Base-by-base conservation (phyloP, 92 coral and sea anemone species). In the Porites rus region DNA sequence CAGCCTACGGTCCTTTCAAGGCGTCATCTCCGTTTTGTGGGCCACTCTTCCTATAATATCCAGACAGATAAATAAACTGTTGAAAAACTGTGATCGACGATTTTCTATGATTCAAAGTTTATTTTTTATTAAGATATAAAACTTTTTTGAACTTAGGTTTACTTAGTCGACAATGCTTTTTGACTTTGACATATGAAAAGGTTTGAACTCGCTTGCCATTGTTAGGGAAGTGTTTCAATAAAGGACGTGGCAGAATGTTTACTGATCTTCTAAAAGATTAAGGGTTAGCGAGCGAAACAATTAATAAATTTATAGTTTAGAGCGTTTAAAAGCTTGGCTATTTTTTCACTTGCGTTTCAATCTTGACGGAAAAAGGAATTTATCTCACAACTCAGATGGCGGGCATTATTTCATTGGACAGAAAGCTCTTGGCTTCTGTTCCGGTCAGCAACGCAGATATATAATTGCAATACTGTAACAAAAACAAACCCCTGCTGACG, bases 361-460 rank as follows among this genome's bases (percentile, higher is more conserved):
- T 7, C 3, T 11, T 7, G 66, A 62, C 7, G 66, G 66, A 16
- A 16, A 62, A 16, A 62, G 66, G 18, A 62, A 62, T 62, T 62
- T 16, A 70, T 70, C 14, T 17, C 76, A 43, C 7, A 72, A 72
- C 25, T n/a, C 8, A 17, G 51, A 17, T 50, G 76, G 21, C 51
- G 24, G 25, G 8, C 11, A 58, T 22, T 12, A 72, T 51, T 9
- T 50, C 22, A 72, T 72, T 72, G 25, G 60, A 1, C 17, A 24
- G 1, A 7, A 8, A 1, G 13, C 13, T 51, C 59, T 72, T 24
- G 24, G 0, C 3, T 2, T 10, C 21, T 51, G n/a, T 52, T 74
- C 78, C 63, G 31, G 78, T 8, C 20, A 74, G 54, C 63, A 16
- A 74, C 63, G 64, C 63, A 18, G n/a, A 31, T 20, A 52, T 74